A percentile compares a stretch with the other conserved stretches of the same genome.
phyloP scores from a whole-genome alignment of 1,140 invertebrate species.

The Neodiprion virginianus region DNA sequence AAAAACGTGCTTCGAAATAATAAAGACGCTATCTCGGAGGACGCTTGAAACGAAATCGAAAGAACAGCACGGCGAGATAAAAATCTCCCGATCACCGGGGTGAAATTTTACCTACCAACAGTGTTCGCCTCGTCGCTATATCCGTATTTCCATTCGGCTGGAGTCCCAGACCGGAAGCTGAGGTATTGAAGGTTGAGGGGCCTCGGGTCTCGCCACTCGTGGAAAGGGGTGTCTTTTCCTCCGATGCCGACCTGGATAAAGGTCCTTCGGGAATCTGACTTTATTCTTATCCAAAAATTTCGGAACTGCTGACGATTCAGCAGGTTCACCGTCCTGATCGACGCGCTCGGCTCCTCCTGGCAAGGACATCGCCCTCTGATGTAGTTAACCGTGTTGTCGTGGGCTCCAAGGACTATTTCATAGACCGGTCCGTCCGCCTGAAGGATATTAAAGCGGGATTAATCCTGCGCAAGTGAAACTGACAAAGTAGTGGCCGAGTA shows the following conservation, averaged over 20 bases:
- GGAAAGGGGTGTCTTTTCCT: constrained; percentile 21
- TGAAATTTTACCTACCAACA: constrained; percentile 9
- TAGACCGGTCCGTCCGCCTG: constrained; percentile 26
- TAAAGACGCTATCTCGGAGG: too few relatives aligned
- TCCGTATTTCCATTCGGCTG: constrained; percentile 22
- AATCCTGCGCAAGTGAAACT: too few relatives aligned
- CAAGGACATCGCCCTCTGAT: constrained; percentile 27
- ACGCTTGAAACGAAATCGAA: too few relatives aligned
- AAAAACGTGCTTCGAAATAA: too few relatives aligned
- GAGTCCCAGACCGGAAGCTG: constrained; percentile 23
- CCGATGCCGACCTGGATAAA: constrained; percentile 22
- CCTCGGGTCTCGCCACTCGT: constrained; percentile 26
- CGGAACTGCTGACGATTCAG: constrained; percentile 22
- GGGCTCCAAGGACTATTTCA: constrained; percentile 23
- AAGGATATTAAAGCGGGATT: neutral
- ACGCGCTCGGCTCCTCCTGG: constrained; percentile 25
- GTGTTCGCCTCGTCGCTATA: constrained; percentile 19
- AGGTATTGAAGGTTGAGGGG: constrained; percentile 22
- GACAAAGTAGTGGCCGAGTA: too few relatives aligned
- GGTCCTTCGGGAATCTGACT: constrained; percentile 14
- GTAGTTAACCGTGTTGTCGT: constrained; percentile 23
- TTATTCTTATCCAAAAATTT: constrained; percentile 25
- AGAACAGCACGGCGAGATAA: neutral
- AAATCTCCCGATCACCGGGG: neutral
- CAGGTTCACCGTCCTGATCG: constrained; percentile 22